phyloP scores from a whole-genome alignment of 2,888 invertebrate genomes.

The Abrostola triplasia region DNA sequence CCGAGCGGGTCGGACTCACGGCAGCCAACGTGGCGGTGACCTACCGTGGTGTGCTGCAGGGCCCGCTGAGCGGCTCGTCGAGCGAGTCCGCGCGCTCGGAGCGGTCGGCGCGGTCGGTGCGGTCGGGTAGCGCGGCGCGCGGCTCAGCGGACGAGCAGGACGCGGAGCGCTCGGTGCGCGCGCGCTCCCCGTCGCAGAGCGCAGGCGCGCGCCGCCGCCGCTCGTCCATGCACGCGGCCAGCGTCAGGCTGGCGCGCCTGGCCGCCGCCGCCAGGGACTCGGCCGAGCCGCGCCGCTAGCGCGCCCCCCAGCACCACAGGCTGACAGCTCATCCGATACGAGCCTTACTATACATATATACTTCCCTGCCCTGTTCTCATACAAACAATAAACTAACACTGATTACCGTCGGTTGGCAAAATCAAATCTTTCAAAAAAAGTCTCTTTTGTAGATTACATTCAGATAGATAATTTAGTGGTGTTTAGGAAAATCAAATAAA shows the following conservation, averaged over 20 bases:
- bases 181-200: conserved; percentile 32
- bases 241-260: conserved; percentile 76
- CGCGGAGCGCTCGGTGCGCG: conserved; percentile 19
- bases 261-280: conserved; percentile 49
- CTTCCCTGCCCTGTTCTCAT: no score
- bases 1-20: no score
- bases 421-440: no score
- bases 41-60: conserved; percentile 47
- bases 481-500: no score
- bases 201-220: conserved; percentile 65
- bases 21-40: no score
- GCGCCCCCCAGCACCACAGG: neutral
- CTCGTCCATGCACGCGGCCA: conserved; percentile 80
- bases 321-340: no score
- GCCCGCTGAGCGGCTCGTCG: conserved; percentile 61
- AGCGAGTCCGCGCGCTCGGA: conserved; percentile 44
- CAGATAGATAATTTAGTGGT: no score
- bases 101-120: conserved; percentile 25
- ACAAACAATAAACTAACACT: no score
- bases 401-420: no score
- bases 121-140: conserved; percentile 23
- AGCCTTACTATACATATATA: no score
- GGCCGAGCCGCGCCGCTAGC: conserved; percentile 28
- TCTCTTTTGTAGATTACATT: no score
- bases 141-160: conserved; percentile 25